These are phyloP conservation scores for Dasysyrphus tricinctus DNA, from an alignment of 2,888 invertebrate genomes.

Conservation along the genomic window DNA sequence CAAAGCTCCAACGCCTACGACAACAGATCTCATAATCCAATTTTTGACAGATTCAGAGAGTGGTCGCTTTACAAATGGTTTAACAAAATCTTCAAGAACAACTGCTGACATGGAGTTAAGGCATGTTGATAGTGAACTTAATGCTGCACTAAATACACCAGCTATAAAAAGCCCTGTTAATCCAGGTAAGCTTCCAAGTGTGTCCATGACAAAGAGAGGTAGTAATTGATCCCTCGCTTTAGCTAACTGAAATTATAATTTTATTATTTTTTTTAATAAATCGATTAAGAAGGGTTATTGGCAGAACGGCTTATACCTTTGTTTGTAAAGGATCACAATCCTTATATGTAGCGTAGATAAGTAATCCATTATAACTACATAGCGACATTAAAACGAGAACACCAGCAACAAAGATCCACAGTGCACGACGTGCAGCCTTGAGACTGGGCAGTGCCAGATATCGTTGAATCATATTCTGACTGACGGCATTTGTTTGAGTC, in stretches of 20 bases:
- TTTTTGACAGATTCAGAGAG: conserved; percentile 85
- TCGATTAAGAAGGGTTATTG: background rate
- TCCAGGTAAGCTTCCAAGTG: conserved; percentile 89
- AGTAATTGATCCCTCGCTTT: conserved; percentile 90
- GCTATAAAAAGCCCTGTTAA: conserved; percentile 94
- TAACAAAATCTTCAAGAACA: conserved; percentile 89
- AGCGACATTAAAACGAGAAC: conserved; percentile 84
- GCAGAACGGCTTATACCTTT: conserved; percentile 80
- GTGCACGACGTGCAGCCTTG: conserved; percentile 85
- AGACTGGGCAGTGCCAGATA: conserved; percentile 91
- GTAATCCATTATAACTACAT: conserved; percentile 86
- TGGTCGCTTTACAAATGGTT: conserved; percentile 85
- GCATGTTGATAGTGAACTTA: conserved; percentile 91
- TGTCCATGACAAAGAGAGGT: conserved; percentile 94
- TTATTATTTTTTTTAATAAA: background rate
- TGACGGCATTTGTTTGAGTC: conserved; percentile 91
- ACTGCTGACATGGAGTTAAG: conserved; percentile 91
- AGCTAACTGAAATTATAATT: conserved; percentile 84
- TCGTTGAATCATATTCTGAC: conserved; percentile 94
- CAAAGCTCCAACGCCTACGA: conserved; percentile 87
- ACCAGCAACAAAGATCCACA: conserved; percentile 85
- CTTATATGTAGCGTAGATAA: conserved; percentile 87
- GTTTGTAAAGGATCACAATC: conserved; percentile 88
- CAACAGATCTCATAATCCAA: conserved; percentile 89
- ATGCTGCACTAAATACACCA: conserved; percentile 94